Base-by-base conservation (phyloP, 2,113 vertebrate genomes). In the Ceyx cyanopectus region DNA sequence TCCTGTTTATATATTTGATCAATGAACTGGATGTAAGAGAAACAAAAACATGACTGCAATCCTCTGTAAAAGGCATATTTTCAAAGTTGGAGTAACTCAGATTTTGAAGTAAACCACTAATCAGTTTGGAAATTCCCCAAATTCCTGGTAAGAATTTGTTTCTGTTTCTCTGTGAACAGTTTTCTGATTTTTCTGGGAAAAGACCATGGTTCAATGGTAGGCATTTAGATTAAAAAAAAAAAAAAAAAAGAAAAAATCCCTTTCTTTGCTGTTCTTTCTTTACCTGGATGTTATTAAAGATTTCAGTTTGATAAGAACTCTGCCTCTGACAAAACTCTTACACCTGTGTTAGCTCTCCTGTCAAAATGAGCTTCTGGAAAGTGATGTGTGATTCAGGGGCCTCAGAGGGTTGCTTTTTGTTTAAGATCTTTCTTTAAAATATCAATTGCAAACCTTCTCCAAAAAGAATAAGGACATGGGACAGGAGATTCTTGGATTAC, bases 1-100 rank as follows among this genome's bases (percentile, higher is more conserved):
- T 97, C 96, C 97, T 96, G 92, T 97, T 96, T 97, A 95, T 97
- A 96, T 91, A 95, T 89, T 96, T 95, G 93, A 94, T 94, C 83
- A 95, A 81, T 93, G 63, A 94, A 85, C 81, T 91, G 91, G 86
- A 89, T 85, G 82, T 63, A 82, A 58, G 40, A 93, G 88, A 93
- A 87, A 21, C 34, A 88, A 77, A 94, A 87, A 87, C 45, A 27
- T 83, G 41, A 48, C 57, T 79, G 32, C 53, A 79, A 14, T 78
- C 45, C 68, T 83, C 58, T 86, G 27, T 66, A 14, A 93, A 56
- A 85, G 77, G 53, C 27, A 7, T 24, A 21, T 74, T 85, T 67
- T 45, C 40, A 70, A 70, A 91, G 29, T n/a, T 83, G 93, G 66
- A 93, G 32, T 34, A 76, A 56, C 18, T 69, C 41, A 46, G 43